Evolutionary conservation across 2,797 vertebrate species (phyloP).

Genomic region (Staurois parvus): DNA sequence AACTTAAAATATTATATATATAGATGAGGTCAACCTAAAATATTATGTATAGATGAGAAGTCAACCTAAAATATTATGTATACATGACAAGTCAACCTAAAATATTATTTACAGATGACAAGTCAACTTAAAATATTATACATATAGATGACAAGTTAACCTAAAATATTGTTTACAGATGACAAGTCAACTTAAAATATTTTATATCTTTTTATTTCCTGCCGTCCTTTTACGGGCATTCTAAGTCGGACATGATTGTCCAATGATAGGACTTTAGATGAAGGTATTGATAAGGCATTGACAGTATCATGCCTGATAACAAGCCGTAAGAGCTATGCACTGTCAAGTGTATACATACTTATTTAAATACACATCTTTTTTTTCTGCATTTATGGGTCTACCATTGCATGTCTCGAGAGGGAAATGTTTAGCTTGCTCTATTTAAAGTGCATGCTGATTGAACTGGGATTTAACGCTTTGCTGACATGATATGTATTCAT

Average conservation of each 20-base stretch:
- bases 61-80: constrained; percentile 21
- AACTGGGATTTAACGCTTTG: background rate
- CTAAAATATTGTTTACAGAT: constrained; percentile 31
- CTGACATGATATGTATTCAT: background rate
- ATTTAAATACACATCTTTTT: constrained; percentile 1
- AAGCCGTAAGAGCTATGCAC: background rate
- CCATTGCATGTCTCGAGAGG: background rate
- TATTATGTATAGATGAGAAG: no score
- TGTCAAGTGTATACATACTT: background rate
- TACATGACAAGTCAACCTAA: constrained; percentile 24
- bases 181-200: constrained; percentile 30
- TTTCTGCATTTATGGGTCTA: background rate
- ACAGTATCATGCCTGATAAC: background rate
- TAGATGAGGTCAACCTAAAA: no score
- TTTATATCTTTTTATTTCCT: background rate
- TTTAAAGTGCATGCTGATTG: background rate
- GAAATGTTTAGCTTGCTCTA: background rate
- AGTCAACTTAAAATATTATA: constrained; percentile 30
- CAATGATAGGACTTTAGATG: background rate
- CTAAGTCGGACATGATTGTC: background rate
- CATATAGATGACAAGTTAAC: background rate
- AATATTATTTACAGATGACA: constrained; percentile 20
- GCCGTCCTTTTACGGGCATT: background rate
- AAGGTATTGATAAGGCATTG: background rate
- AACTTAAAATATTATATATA: constrained; percentile 22